Percentiles rank a stretch among this genome's conserved stretches.
Evolutionary conservation across 2,888 invertebrate genomes (phyloP).

Genomic region (Stratiomys singularior): DNA sequence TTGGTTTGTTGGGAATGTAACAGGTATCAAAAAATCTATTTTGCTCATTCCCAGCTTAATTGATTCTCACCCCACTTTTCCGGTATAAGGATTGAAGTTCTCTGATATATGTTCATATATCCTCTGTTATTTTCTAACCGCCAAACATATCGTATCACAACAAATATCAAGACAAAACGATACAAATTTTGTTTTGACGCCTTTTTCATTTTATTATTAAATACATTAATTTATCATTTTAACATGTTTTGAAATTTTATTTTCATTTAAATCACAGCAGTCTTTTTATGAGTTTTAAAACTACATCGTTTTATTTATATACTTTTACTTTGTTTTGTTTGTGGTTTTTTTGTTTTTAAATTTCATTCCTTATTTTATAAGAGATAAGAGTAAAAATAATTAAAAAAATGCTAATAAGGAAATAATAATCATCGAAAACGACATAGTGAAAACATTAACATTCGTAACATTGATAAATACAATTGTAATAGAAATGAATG

Average conservation of each 20-base stretch:
- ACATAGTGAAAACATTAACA: neutral
- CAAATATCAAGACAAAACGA: neutral
- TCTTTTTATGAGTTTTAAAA: slow-evolving; percentile 51
- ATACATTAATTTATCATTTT: slow-evolving; percentile 50
- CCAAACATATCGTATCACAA: no score
- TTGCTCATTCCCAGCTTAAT: no score
- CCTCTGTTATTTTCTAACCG: no score
- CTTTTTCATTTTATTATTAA: slow-evolving; percentile 47
- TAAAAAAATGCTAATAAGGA: neutral
- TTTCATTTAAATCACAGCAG: slow-evolving; percentile 52
- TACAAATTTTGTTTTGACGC: slow-evolving; percentile 9
- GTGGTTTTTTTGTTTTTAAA: neutral
- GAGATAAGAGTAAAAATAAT: neutral
- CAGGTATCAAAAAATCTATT: no score
- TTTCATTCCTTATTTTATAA: slow-evolving; percentile 10
- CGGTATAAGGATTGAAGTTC: no score
- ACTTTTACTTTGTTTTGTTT: slow-evolving; percentile 34
- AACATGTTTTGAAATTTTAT: slow-evolving; percentile 48
- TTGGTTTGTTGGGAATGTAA: no score
- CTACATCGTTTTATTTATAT: slow-evolving; percentile 48
- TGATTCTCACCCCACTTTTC: no score
- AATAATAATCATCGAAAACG: neutral
- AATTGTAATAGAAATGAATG: no score
- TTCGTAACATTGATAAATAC: no score
- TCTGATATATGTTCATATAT: no score